These are phyloP conservation scores for Drosophila truncata DNA, from an alignment of 1,140 invertebrate genomes.

Conservation along the genomic window DNA sequence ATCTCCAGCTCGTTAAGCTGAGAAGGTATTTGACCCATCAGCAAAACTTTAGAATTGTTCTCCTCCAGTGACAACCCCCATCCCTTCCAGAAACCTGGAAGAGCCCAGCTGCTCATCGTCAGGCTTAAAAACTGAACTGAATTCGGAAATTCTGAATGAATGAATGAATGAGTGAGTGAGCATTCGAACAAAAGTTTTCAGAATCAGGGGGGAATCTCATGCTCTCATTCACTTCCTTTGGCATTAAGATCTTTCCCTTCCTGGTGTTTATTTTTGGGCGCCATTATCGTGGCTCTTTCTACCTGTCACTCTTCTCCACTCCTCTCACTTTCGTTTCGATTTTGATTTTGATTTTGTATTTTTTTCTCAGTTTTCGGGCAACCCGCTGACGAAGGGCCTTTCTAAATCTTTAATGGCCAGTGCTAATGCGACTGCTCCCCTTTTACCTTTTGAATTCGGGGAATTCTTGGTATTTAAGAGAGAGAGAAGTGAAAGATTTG, in stretches of 20 bases:
- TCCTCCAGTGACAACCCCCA: background rate
- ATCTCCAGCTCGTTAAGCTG: constrained; percentile 39
- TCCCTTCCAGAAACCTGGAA: background rate
- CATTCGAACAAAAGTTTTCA: constrained; percentile 5
- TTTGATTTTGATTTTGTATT: constrained; percentile 8
- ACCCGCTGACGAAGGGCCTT: constrained; percentile 42
- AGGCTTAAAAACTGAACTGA: background rate
- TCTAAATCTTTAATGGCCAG: constrained; percentile 53
- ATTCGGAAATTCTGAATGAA: background rate
- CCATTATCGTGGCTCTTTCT: constrained; percentile 20
- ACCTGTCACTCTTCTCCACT: constrained; percentile 40
- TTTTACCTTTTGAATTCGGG: constrained; percentile 31
- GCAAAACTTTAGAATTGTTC: constrained; percentile 22
- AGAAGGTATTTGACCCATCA: constrained; percentile 75
- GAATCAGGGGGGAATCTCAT: background rate
- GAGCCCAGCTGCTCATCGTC: background rate
- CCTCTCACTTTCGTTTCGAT: constrained; percentile 52
- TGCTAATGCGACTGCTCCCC: constrained; percentile 17
- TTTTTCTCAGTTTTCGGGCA: constrained; percentile 9
- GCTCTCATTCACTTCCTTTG: constrained; percentile 8
- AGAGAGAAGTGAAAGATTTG: background rate
- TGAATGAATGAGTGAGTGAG: background rate
- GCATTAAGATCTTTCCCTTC: background rate
- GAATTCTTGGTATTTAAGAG: constrained; percentile 10
- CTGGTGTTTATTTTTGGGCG: constrained; percentile 3